Conservation (phyloP, 2,113 vertebrate genomes). For the Butorides virescens region DNA sequence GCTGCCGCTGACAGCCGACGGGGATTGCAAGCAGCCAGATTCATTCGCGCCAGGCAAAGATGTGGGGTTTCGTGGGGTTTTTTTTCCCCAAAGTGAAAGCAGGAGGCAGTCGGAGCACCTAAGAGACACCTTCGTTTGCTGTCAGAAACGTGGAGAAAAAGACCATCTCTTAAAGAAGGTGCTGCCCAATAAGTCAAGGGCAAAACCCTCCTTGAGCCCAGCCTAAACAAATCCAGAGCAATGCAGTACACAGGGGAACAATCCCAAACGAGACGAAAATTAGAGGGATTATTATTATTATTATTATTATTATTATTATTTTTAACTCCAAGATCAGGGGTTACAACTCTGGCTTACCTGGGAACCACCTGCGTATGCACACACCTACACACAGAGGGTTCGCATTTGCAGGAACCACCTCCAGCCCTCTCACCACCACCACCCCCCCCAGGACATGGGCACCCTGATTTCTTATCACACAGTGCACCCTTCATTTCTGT, state of each 20-base stretch:
- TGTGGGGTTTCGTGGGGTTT: no score
- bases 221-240: neutral
- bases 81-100: neutral
- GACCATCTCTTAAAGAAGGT: neutral
- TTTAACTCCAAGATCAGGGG: neutral
- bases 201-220: neutral
- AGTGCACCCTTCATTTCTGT: rapidly evolving
- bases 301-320: neutral
- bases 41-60: neutral
- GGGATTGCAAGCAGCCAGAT: neutral
- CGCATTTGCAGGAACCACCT: neutral
- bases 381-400: neutral
- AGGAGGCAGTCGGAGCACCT: neutral
- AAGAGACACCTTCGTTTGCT: neutral
- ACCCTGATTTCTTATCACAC: rapidly evolving
- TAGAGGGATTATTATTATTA: no score
- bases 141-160: neutral
- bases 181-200: neutral
- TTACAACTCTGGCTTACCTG: neutral
- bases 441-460: neutral
- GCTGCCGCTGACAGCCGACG: neutral
- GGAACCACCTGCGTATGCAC: rapidly evolving
- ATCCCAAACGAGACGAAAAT: neutral
- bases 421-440: rapidly evolving
- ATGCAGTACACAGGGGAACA: neutral